Conservation (phyloP, 2,113 vertebrate species). For the Cyprinodon tularosa region DNA sequence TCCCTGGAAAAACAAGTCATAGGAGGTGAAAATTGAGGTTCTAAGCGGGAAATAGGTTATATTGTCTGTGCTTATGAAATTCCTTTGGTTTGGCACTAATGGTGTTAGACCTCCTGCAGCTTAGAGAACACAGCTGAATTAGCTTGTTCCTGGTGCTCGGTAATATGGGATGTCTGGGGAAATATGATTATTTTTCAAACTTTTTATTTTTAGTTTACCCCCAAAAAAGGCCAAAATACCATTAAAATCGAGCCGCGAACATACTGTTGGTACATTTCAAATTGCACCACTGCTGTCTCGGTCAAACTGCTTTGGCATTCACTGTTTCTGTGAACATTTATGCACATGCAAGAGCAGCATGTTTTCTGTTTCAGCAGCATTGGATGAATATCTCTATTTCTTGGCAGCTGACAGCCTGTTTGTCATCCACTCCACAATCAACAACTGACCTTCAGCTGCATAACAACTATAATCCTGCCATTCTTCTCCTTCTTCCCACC, state of each 20-base stretch:
- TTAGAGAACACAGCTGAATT: slow-evolving; percentile 55
- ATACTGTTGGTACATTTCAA: slow-evolving; percentile 80
- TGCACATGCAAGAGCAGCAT: slow-evolving; percentile 66
- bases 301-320: slow-evolving; percentile 62
- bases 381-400: slow-evolving; percentile 87
- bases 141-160: slow-evolving; percentile 33
- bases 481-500: slow-evolving; percentile 47
- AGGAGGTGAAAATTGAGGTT: slow-evolving; percentile 65
- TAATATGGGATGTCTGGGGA: slow-evolving; percentile 46
- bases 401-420: slow-evolving; percentile 94
- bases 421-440: slow-evolving; percentile 88
- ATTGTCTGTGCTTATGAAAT: slow-evolving; percentile 58
- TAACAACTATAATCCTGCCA: slow-evolving; percentile 63
- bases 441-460: slow-evolving; percentile 94
- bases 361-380: slow-evolving; percentile 83
- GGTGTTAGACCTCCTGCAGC: slow-evolving; percentile 44
- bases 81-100: slow-evolving; percentile 41
- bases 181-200: slow-evolving; percentile 60
- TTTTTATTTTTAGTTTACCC: slow-evolving; percentile 56
- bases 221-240: slow-evolving; percentile 52
- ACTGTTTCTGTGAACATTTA: slow-evolving; percentile 60
- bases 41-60: slow-evolving; percentile 68
- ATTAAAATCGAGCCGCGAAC: slow-evolving; percentile 71
- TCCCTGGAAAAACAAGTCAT: slow-evolving; percentile 39
- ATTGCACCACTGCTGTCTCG: slow-evolving; percentile 82